phyloP scores from a whole-genome alignment of 1,140 invertebrate species.

The Drosophila chauvacae region DNA sequence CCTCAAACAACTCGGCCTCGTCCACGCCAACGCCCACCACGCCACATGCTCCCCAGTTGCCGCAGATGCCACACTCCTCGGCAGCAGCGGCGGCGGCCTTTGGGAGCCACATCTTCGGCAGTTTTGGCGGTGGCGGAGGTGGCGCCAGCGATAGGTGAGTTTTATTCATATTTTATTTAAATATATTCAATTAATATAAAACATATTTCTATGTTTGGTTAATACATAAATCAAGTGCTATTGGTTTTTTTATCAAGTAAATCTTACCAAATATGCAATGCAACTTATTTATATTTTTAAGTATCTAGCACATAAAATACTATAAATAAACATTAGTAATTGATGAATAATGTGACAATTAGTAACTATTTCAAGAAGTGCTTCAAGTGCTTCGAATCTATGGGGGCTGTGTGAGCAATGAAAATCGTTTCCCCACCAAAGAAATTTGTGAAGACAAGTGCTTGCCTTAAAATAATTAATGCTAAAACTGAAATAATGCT shows the following conservation, averaged over 20 bases:
- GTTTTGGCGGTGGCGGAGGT: constrained; percentile 61
- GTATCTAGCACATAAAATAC: too few relatives aligned
- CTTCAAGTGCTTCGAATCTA: constrained; percentile 88
- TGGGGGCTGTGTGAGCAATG: constrained; percentile 94
- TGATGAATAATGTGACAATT: too few relatives aligned
- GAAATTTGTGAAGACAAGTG: constrained; percentile 48
- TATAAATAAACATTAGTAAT: too few relatives aligned
- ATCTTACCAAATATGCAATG: too few relatives aligned
- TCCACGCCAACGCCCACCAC: constrained; percentile 72
- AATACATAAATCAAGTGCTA: too few relatives aligned
- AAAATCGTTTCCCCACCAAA: constrained; percentile 89
- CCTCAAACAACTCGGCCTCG: constrained; percentile 69
- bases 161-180: not conserved
- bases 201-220: too few relatives aligned
- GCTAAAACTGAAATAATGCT: not conserved
- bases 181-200: not conserved
- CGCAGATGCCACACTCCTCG: constrained; percentile 60
- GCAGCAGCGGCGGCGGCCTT: constrained; percentile 73
- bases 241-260: too few relatives aligned
- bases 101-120: constrained; percentile 79
- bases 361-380: too few relatives aligned
- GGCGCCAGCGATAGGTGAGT: constrained; percentile 71
- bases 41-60: constrained; percentile 62
- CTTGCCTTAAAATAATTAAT: constrained; percentile 39
- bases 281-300: too few relatives aligned